A percentile compares a stretch with the other conserved stretches of the same genome.
These are phyloP conservation scores for Cepaea hortensis DNA, from an alignment of 2,888 invertebrate species.

Conservation along the genomic window DNA sequence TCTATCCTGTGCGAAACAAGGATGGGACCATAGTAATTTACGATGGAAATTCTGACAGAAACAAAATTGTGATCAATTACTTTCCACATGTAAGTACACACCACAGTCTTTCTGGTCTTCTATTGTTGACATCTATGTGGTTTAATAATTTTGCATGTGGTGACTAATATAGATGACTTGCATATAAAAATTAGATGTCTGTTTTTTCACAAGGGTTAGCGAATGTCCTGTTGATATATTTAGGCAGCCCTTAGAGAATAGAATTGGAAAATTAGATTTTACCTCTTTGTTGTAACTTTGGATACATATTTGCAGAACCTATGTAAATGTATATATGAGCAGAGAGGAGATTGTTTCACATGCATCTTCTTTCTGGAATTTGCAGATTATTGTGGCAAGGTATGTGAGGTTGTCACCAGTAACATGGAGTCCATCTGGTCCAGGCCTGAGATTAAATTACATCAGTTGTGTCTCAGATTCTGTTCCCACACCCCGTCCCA, in stretches of 20 bases:
- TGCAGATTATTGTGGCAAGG: conserved; percentile 53
- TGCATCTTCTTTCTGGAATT: background rate
- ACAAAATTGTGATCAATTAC: conserved; percentile 34
- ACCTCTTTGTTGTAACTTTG: no score
- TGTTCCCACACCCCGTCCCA: conserved; percentile 42
- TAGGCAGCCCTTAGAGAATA: no score
- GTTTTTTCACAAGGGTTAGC: background rate
- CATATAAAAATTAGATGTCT: background rate
- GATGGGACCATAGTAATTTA: conserved; percentile 57
- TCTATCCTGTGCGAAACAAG: conserved; percentile 54
- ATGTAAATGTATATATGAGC: no score
- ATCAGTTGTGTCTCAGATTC: conserved; percentile 60
- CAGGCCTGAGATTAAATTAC: conserved; percentile 62
- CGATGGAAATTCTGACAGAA: conserved; percentile 58
- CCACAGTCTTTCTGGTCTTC: background rate
- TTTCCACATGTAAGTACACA: conserved; percentile 36
- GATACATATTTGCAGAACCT: no score
- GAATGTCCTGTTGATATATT: background rate
- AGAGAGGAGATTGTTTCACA: background rate
- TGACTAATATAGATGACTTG: no score
- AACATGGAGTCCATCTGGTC: conserved; percentile 57
- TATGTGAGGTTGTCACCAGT: conserved; percentile 63
- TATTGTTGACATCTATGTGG: no score
- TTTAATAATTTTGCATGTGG: no score
- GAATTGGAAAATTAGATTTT: no score